These are phyloP conservation scores for Sebastes umbrosus DNA, from an alignment of 2,797 vertebrate species.

Conservation along the genomic window DNA sequence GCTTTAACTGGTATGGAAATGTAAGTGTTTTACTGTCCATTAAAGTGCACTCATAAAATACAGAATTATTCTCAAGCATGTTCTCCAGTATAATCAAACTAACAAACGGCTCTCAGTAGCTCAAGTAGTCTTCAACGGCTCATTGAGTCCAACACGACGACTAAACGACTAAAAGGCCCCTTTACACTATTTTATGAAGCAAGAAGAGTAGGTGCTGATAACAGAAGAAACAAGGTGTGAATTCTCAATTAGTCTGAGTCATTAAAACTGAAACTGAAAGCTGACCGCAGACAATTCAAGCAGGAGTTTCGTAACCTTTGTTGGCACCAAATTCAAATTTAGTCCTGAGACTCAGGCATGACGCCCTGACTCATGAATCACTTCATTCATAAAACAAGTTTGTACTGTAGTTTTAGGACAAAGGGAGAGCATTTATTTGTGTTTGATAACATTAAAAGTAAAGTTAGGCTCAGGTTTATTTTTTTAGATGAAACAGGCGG, in stretches of 20 bases:
- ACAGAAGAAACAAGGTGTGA: neutral
- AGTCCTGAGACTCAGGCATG: neutral
- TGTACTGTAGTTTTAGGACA: no score
- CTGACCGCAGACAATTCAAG: neutral
- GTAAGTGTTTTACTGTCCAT: neutral
- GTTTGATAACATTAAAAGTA: no score
- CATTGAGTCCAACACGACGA: neutral
- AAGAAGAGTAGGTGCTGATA: neutral
- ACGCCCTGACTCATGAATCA: neutral
- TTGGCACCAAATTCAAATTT: neutral
- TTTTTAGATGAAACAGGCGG: neutral
- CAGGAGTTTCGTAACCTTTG: neutral
- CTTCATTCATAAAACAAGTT: no score
- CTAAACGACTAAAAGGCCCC: neutral
- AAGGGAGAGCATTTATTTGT: no score
- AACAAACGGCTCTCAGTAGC: neutral
- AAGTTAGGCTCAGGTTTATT: no score
- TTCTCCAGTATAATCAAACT: neutral
- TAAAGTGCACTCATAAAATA: conserved; percentile 5
- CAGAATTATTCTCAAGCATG: neutral
- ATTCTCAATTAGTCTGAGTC: conserved; percentile 10
- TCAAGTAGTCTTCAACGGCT: conserved; percentile 17
- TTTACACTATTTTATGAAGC: neutral
- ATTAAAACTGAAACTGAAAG: conserved; percentile 42
- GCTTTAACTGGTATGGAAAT: neutral